These are phyloP conservation scores for Diglossa cyanea DNA, from an alignment of 2,797 vertebrate genomes.

Conservation along the genomic window DNA sequence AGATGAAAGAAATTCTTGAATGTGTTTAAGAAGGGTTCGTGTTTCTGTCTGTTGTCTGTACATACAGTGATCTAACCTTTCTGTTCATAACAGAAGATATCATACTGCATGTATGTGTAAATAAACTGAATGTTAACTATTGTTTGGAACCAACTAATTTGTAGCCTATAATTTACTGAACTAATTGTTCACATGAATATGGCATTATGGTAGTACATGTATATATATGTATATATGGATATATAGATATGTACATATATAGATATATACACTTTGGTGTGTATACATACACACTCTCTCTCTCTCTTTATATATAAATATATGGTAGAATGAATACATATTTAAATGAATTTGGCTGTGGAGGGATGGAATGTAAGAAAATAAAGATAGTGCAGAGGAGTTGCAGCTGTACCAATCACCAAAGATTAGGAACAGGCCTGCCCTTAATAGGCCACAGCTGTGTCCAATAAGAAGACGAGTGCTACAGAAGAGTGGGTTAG, in stretches of 20 bases:
- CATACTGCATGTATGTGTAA: neutral
- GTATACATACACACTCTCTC: neutral
- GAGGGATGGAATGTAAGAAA: no score
- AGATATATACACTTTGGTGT: neutral
- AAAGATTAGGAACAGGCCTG: no score
- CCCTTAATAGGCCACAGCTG: no score
- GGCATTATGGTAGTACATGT: neutral
- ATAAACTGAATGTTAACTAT: constrained; percentile 5
- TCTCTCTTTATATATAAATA: neutral
- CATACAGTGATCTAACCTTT: neutral
- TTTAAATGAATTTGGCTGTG: neutral
- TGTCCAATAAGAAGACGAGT: no score
- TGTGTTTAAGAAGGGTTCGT: neutral
- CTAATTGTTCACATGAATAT: neutral
- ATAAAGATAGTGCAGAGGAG: no score
- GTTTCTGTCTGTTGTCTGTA: neutral
- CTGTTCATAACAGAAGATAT: neutral
- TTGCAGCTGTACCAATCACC: no score
- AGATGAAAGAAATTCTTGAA: neutral
- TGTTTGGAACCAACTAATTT: neutral
- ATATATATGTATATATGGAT: fast-evolving
- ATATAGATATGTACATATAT: fast-evolving
- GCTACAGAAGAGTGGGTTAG: no score
- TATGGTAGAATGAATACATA: neutral
- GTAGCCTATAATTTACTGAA: neutral